Evolutionary conservation across 2,113 vertebrate species (phyloP).

Genomic region (Xiphophorus hellerii): DNA sequence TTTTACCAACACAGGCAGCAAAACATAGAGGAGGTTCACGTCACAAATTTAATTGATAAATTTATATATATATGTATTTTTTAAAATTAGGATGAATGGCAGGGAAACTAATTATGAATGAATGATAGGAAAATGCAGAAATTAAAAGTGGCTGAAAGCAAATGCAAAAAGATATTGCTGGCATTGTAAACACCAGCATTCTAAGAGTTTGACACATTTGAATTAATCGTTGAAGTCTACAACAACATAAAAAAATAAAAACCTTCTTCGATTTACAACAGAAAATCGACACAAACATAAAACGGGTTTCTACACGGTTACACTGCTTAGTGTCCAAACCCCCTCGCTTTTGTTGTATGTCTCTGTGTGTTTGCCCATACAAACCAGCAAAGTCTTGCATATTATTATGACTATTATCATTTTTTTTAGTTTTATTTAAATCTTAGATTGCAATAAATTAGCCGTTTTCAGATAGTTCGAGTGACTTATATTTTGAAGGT

Average conservation of each 20-base stretch:
- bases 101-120: constrained; percentile 3
- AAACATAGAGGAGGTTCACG: constrained; percentile 23
- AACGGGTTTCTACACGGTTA: constrained; percentile 41
- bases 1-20: not conserved
- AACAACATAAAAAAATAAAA: no score
- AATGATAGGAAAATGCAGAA: not conserved
- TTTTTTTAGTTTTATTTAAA: not conserved
- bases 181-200: constrained; percentile 66
- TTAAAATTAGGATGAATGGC: constrained; percentile 19
- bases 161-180: constrained; percentile 23
- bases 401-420: not conserved
- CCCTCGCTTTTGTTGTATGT: constrained; percentile 79
- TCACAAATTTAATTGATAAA: constrained; percentile 24
- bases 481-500: not conserved
- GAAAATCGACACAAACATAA: constrained; percentile 38
- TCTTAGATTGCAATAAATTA: not conserved
- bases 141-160: constrained; percentile 33
- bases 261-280: constrained; percentile 43
- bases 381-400: constrained; percentile 71
- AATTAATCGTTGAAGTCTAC: constrained; percentile 51
- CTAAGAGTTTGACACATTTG: constrained; percentile 73
- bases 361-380: constrained; percentile 74
- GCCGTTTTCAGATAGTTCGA: not conserved
- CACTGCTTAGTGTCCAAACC: constrained; percentile 61
- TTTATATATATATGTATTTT: not conserved